Evolutionary conservation across 2,888 invertebrate genomes (phyloP), one percentile per base, ranked within the genome.

Genomic region (Tillus elongatus): DNA sequence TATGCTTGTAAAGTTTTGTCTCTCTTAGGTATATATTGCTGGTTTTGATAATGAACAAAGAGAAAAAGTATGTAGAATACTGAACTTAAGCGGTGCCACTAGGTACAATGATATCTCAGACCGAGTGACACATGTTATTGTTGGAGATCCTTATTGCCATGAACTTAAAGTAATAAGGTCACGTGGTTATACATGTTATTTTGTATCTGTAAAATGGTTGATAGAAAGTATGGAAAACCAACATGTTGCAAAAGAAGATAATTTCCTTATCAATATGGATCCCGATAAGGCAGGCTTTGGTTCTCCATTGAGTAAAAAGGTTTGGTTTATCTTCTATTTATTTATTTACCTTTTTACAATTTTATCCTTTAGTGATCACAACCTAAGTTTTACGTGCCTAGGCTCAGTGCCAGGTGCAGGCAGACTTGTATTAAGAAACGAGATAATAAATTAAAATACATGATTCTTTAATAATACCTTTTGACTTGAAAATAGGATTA

Each of bases 11-110:
- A n/a, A n/a, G n/a, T n/a, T n/a, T n/a, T n/a, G n/a, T n/a, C n/a
- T n/a, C n/a, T 41, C 24, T 44, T 33, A 81, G 79, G 71, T 86
- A 28, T 83, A 75, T 53, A 54, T 85, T 19, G 72, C 75, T 46
- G 86, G 85, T 3, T 82, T 84, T 54, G 63, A 64, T n/a, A 42
- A 64, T 0, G 69, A 68, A 26, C 73, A 77, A 40, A 64, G 74
- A 9, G 84, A 85, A 44, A 83, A 81, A 59, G 53, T 87, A 3
- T 72, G 75, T 43, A 73, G 72, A 48, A 73, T 86, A 32, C 64
- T 87, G 12, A 85, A 83, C 57, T 73, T 77, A 3, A 82, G 84
- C 35, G 89, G 90, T n/a, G 92, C 87, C 14, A 84, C 84, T 11
- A 74, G 90, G 36, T 77, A 83, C 54, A 82, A 83, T 57, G 74